A percentile compares a stretch with the other conserved stretches of the same genome.
These are phyloP conservation scores for Oceanodroma tethys DNA, from an alignment of 2,113 vertebrate genomes.

Conservation along the genomic window DNA sequence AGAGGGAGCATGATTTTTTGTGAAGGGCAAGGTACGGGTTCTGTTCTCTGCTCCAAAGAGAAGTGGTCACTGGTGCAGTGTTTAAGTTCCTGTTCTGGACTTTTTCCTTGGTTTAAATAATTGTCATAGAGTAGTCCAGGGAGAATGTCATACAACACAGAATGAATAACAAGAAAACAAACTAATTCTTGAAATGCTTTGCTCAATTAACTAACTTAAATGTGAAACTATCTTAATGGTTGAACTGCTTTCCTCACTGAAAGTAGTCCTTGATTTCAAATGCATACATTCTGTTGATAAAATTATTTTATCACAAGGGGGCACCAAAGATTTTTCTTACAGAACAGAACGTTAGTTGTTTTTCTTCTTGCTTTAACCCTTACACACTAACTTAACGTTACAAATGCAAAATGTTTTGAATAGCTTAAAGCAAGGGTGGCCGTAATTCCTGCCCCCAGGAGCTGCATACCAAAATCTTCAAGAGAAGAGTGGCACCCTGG, in stretches of 20 bases:
- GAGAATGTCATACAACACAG: neutral
- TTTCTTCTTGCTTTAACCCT: neutral
- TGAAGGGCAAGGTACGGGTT: neutral
- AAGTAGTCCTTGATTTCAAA: neutral
- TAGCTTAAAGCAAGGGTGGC: neutral
- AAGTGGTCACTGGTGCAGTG: neutral
- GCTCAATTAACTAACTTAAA: neutral
- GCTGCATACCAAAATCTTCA: neutral
- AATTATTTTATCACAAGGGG: constrained; percentile 48
- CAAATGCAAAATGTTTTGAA: neutral
- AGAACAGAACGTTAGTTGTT: neutral
- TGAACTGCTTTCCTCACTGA: neutral
- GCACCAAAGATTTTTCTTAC: constrained; percentile 50
- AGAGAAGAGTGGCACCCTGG: neutral
- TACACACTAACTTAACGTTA: rapidly evolving
- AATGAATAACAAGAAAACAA: neutral
- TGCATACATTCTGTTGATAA: neutral
- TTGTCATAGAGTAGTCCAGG: neutral
- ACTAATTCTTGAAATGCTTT: neutral
- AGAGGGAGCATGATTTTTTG: neutral
- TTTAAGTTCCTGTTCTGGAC: neutral
- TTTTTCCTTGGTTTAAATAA: neutral
- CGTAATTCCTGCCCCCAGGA: neutral
- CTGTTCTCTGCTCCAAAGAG: neutral
- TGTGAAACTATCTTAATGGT: neutral